A percentile compares a stretch with the other conserved stretches of the same genome.
Evolutionary conservation across 2,113 vertebrate species (phyloP).

Genomic region (Oplegnathus fasciatus): DNA sequence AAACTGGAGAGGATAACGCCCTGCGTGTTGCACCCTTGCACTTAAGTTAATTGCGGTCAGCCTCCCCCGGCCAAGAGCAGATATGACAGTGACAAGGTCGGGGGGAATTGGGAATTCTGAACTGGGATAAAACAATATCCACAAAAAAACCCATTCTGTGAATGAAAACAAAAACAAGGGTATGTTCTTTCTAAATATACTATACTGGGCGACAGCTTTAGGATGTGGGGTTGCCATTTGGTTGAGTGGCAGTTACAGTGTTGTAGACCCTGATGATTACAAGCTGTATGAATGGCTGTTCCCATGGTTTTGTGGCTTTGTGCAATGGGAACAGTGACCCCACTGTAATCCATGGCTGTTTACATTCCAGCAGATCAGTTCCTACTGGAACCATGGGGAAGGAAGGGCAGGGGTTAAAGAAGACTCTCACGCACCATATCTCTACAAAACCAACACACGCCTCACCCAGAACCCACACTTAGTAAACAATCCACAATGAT

Average conservation of each 20-base stretch:
- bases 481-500: constrained; percentile 53
- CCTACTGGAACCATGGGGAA: constrained; percentile 74
- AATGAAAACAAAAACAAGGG: constrained; percentile 28
- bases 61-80: neutral
- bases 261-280: constrained; percentile 62
- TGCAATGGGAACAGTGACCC: constrained; percentile 71
- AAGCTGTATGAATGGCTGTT: constrained; percentile 66
- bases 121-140: neutral
- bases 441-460: constrained; percentile 57
- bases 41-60: neutral
- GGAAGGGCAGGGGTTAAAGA: constrained; percentile 77
- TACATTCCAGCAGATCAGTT: constrained; percentile 82
- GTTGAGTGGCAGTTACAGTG: constrained; percentile 39
- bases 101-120: constrained; percentile 1
- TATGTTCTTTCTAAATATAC: constrained; percentile 10
- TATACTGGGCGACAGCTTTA: constrained; percentile 10
- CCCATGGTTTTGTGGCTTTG: constrained; percentile 74
- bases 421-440: constrained; percentile 69
- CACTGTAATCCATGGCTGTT: constrained; percentile 76
- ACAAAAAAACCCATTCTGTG: neutral
- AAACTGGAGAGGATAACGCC: neutral
- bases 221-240: constrained; percentile 33
- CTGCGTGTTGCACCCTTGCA: neutral
- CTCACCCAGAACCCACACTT: constrained; percentile 52
- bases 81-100: constrained; percentile 2